phyloP scores from a whole-genome alignment of 2,113 vertebrate genomes.

The Scatophagus argus region DNA sequence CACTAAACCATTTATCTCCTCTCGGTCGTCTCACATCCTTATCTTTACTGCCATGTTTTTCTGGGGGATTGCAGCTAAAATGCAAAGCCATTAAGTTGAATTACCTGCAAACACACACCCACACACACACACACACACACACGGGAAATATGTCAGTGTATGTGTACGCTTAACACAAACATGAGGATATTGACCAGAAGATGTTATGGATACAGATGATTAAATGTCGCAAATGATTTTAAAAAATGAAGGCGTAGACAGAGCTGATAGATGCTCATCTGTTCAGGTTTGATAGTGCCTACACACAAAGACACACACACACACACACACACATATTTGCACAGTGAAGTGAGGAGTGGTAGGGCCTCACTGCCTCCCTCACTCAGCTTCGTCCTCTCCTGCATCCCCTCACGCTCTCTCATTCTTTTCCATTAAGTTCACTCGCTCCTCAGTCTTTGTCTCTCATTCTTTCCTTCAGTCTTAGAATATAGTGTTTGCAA shows the following conservation, averaged over 20 bases:
- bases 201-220: background rate
- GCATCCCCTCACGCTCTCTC: background rate
- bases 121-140: background rate
- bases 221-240: constrained; percentile 27
- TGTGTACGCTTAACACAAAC: background rate
- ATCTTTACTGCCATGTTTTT: constrained; percentile 85
- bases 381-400: constrained; percentile 50
- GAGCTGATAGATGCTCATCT: background rate
- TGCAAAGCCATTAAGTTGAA: constrained; percentile 63
- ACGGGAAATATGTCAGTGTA: background rate
- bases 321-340: constrained; percentile 1
- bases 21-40: constrained; percentile 55
- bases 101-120: constrained; percentile 40
- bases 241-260: constrained; percentile 28
- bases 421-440: background rate
- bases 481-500: background rate
- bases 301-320: background rate
- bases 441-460: constrained; percentile 7
- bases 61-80: constrained; percentile 66
- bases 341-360: constrained; percentile 13
- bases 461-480: background rate
- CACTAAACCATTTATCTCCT: constrained; percentile 62
- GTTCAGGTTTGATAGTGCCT: background rate
- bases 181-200: background rate
- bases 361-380: constrained; percentile 62